phyloP scores from a whole-genome alignment of 2,888 invertebrate genomes.

The Trachelus stipa region DNA sequence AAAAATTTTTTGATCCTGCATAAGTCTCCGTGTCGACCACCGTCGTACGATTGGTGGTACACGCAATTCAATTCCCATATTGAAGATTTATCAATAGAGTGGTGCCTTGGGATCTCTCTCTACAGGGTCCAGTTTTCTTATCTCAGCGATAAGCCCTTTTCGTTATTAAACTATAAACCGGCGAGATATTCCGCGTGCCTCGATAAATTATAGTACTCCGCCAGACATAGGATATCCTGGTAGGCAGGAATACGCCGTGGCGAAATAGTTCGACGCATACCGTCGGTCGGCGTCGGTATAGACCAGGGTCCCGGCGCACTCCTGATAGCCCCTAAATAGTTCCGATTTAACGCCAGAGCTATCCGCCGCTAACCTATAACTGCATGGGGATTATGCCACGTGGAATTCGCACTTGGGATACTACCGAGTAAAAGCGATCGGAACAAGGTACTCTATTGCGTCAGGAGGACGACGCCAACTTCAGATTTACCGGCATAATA shows the following conservation, averaged over 20 bases:
- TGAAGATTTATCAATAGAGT: no score
- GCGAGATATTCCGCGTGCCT: constrained; percentile 49
- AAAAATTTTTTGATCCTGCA: no score
- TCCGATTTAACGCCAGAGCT: constrained; percentile 44
- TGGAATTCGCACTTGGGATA: constrained; percentile 47
- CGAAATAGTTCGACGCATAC: constrained; percentile 52
- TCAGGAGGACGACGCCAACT: background rate
- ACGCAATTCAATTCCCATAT: no score
- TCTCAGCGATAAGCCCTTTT: constrained; percentile 20
- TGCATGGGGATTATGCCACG: constrained; percentile 45
- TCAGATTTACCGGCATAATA: constrained; percentile 5
- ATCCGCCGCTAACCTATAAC: constrained; percentile 41
- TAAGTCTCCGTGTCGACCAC: no score
- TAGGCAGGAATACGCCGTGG: constrained; percentile 41
- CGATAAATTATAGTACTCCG: constrained; percentile 53
- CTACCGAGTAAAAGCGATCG: constrained; percentile 13
- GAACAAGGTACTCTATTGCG: background rate
- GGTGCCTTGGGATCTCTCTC: no score
- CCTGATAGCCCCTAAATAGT: constrained; percentile 49
- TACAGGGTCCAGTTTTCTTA: no score
- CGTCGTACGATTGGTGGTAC: no score
- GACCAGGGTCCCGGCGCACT: constrained; percentile 16
- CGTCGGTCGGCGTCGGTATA: constrained; percentile 25
- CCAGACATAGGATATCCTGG: constrained; percentile 34
- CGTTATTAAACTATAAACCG: constrained; percentile 56